These are phyloP conservation scores for Sisor rabdophorus DNA, from an alignment of 2,113 vertebrate species.

Conservation along the genomic window DNA sequence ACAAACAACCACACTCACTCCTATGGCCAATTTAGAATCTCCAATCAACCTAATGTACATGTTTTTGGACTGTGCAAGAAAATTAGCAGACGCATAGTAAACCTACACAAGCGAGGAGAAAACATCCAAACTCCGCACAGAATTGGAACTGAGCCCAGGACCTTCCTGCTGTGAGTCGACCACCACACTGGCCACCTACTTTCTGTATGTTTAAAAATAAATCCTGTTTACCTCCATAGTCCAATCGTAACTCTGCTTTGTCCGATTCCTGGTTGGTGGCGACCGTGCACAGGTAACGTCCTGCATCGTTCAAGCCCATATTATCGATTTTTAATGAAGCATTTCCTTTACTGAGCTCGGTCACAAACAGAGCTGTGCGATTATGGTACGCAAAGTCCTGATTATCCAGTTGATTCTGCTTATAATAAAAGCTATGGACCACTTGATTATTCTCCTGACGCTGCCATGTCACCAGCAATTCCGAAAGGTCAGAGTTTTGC, in stretches of 20 bases:
- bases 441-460: constrained; percentile 19
- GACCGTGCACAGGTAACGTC: constrained; percentile 44
- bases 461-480: constrained; percentile 51
- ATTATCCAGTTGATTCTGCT: constrained; percentile 15
- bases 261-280: constrained; percentile 23
- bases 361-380: constrained; percentile 34
- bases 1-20: too few species aligned
- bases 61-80: too few species aligned
- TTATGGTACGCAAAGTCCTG: constrained; percentile 20
- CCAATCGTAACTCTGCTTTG: constrained; percentile 30
- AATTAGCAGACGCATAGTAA: too few species aligned
- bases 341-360: constrained; percentile 35
- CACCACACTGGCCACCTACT: too few species aligned
- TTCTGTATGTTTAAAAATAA: neutral
- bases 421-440: constrained; percentile 51
- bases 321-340: constrained; percentile 38
- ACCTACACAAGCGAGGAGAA: too few species aligned
- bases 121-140: too few species aligned
- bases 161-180: too few species aligned
- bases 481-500: neutral
- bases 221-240: constrained; percentile 43
- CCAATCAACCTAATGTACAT: too few species aligned
- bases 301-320: constrained; percentile 32
- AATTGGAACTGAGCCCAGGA: too few species aligned
- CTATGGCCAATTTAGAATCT: too few species aligned